phyloP scores from a whole-genome alignment of 2,797 vertebrate species.

The Serranus cabrilla region DNA sequence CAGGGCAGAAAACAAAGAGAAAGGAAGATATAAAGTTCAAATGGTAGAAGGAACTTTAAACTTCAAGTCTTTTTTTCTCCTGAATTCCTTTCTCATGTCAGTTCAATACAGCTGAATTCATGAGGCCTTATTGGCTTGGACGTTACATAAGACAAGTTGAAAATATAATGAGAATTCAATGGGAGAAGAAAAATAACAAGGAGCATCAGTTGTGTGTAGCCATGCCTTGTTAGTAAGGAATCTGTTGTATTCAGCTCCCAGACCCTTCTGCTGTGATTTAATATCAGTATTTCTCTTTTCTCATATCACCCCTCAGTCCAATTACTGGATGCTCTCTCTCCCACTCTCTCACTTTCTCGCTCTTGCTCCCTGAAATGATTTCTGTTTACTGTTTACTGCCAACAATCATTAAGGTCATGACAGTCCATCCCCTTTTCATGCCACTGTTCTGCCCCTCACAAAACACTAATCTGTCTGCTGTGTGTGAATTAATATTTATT shows the following conservation, averaged over 20 bases:
- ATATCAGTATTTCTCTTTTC: conserved; percentile 52
- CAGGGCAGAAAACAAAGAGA: conserved; percentile 29
- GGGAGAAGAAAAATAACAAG: conserved; percentile 11
- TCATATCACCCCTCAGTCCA: conserved; percentile 46
- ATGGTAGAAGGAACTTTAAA: conserved; percentile 30
- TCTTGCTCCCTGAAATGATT: conserved; percentile 35
- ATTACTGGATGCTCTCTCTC: conserved; percentile 38
- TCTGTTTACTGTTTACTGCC: conserved; percentile 69
- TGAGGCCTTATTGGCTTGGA: conserved; percentile 24
- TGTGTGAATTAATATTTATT: conserved; percentile 38
- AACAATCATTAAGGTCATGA: conserved; percentile 65
- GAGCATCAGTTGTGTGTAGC: conserved; percentile 38
- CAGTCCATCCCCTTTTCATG: conserved; percentile 67
- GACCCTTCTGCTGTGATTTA: conserved; percentile 50
- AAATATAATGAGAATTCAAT: conserved; percentile 42
- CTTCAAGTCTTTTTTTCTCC: conserved; percentile 2
- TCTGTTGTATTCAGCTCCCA: conserved; percentile 40
- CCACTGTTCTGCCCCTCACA: conserved; percentile 28
- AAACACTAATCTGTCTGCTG: conserved; percentile 21
- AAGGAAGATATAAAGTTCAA: conserved; percentile 35
- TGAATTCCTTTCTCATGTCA: conserved; percentile 28
- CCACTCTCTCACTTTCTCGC: conserved; percentile 1
- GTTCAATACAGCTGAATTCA: conserved; percentile 39
- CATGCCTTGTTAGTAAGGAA: conserved; percentile 64
- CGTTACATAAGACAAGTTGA: conserved; percentile 30